A percentile compares a stretch with the other conserved stretches of the same genome.
phyloP scores from a whole-genome alignment of 2,113 vertebrate species.

The Pterocles burchelli region DNA sequence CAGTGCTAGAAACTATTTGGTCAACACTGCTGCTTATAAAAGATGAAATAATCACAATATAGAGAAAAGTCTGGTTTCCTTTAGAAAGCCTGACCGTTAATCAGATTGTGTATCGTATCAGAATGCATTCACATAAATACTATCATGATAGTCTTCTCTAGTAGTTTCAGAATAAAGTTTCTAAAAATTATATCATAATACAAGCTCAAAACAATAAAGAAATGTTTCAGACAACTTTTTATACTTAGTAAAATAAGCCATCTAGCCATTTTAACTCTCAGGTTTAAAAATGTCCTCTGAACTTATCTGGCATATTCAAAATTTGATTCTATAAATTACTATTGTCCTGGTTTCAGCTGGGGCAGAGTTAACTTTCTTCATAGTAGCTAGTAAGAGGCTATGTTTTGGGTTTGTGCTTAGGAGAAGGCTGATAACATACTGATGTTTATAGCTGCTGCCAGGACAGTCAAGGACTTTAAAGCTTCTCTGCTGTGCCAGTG shows the following conservation, averaged over 20 bases:
- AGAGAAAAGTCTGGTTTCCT: neutral
- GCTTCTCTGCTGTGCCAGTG: no score
- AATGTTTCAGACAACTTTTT: neutral
- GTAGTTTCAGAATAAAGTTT: neutral
- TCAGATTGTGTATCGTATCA: neutral
- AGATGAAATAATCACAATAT: neutral
- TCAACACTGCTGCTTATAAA: neutral
- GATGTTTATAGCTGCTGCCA: no score
- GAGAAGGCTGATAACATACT: no score
- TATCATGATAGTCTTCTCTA: neutral
- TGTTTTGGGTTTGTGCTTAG: no score
- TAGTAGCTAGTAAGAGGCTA: no score
- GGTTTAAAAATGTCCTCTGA: neutral
- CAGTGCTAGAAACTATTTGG: neutral
- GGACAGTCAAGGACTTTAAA: no score
- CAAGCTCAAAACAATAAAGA: neutral
- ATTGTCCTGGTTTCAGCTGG: no score
- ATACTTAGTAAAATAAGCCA: neutral
- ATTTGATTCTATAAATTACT: neutral
- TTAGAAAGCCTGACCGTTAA: neutral
- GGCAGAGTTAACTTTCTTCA: no score
- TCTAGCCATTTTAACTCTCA: neutral
- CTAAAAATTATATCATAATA: neutral
- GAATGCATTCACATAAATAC: neutral
- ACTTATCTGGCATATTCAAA: neutral